Conservation (phyloP, 1,140 invertebrate genomes). For the Phthorimaea operculella region DNA sequence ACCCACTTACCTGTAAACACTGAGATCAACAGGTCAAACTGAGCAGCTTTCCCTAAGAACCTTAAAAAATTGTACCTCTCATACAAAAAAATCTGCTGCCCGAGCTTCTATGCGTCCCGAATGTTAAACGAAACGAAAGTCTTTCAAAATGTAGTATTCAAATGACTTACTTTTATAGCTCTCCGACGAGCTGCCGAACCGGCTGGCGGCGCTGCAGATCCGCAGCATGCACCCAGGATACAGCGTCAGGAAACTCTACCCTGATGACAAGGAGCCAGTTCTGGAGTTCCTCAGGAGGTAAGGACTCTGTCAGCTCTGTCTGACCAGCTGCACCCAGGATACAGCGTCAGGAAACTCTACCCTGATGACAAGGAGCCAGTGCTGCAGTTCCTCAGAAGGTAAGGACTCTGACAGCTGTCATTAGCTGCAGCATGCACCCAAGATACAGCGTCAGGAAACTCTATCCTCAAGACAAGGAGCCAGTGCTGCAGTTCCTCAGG, state of each 20-base stretch:
- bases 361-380: constrained; percentile 47
- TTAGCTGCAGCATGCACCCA: constrained; percentile 37
- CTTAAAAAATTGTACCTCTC: no score
- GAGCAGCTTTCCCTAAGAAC: no score
- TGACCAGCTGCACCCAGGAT: constrained; percentile 38
- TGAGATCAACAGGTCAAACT: no score
- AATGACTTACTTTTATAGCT: no score
- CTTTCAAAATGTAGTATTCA: no score
- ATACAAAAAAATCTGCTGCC: no score
- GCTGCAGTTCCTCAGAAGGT: constrained; percentile 67
- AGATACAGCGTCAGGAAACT: constrained; percentile 38
- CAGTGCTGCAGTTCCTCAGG: constrained; percentile 65
- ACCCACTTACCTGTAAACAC: no score
- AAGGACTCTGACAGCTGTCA: constrained; percentile 34
- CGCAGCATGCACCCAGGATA: constrained; percentile 40
- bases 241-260: constrained; percentile 32
- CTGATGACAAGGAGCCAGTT: constrained; percentile 64
- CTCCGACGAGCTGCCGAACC: constrained; percentile 49
- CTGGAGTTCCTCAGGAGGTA: constrained; percentile 69
- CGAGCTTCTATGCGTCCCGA: no score
- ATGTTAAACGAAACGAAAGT: no score
- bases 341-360: constrained; percentile 36
- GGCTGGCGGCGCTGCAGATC: constrained; percentile 39
- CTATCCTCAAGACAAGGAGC: constrained; percentile 43
- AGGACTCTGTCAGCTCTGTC: constrained; percentile 23